Percentiles rank a stretch among this genome's conserved stretches.
Evolutionary conservation across 2,113 vertebrate genomes (phyloP).

Genomic region (Pleuronectes platessa): DNA sequence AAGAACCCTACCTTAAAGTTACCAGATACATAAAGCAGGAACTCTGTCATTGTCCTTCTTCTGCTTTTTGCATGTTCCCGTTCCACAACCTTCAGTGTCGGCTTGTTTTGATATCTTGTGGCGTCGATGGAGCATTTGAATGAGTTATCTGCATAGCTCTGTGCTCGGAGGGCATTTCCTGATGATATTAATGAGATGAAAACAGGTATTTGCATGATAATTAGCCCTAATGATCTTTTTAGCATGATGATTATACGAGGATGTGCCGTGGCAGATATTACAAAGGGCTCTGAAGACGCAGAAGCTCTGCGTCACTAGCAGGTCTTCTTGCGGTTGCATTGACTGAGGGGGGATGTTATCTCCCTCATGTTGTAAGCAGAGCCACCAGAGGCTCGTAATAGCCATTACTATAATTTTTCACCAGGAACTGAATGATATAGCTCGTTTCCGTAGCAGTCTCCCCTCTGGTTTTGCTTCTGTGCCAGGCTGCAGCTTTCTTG

Average conservation of each 20-base stretch:
- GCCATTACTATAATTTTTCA: conserved; percentile 37
- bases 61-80: neutral
- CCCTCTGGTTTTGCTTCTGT: conserved; percentile 11
- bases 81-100: neutral
- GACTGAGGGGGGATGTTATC: conserved; percentile 14
- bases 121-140: conserved; percentile 16
- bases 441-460: conserved; percentile 11
- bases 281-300: conserved; percentile 42
- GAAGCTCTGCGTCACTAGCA: conserved; percentile 30
- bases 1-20: neutral
- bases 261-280: conserved; percentile 63
- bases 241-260: conserved; percentile 72
- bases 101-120: conserved; percentile 5
- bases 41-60: neutral
- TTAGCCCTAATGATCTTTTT: conserved; percentile 77
- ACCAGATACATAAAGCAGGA: neutral
- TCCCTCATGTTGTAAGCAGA: conserved; percentile 21
- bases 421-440: conserved; percentile 21
- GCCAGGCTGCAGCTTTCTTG: conserved; percentile 13
- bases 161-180: conserved; percentile 48
- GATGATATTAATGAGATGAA: conserved; percentile 72
- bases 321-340: conserved; percentile 21
- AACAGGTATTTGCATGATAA: conserved; percentile 78
- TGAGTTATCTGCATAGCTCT: conserved; percentile 51
- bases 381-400: conserved; percentile 20